Percentiles rank a stretch among this genome's conserved stretches.
phyloP scores from a whole-genome alignment of 2,113 vertebrate genomes.

The Brachyhypopomus gauderio region DNA sequence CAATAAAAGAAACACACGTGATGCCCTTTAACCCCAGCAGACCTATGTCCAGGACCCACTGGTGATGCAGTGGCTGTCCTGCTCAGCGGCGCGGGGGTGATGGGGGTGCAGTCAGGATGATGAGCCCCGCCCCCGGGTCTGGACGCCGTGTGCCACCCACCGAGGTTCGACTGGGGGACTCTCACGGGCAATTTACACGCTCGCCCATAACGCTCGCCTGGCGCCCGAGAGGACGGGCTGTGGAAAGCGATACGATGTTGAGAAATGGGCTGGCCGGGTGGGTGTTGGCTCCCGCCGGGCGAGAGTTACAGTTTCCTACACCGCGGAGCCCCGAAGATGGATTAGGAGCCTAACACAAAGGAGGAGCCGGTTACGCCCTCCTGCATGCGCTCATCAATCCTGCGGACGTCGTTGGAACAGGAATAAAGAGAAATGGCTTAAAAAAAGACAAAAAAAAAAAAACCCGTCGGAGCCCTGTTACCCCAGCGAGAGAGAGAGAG shows the following conservation, averaged over 20 bases:
- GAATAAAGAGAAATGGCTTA: not conserved
- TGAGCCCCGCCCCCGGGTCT: not conserved
- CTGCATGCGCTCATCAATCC: slow-evolving; percentile 20
- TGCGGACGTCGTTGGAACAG: slow-evolving; percentile 14
- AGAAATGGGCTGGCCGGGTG: slow-evolving; percentile 17
- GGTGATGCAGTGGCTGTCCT: not conserved
- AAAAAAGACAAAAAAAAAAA: too few relatives aligned
- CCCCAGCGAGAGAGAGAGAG: too few relatives aligned
- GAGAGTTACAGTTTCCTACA: slow-evolving; percentile 34
- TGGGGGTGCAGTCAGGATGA: not conserved
- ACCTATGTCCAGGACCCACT: not conserved
- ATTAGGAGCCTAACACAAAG: slow-evolving; percentile 26
- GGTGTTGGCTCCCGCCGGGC: slow-evolving; percentile 42
- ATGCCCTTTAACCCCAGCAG: slow-evolving; percentile 21
- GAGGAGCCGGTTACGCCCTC: slow-evolving; percentile 42
- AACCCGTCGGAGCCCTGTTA: too few relatives aligned
- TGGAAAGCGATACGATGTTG: slow-evolving; percentile 26
- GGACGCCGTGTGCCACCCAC: not conserved
- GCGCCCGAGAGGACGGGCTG: slow-evolving; percentile 12
- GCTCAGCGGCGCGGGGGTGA: not conserved
- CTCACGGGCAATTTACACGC: not conserved
- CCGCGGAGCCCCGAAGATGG: slow-evolving; percentile 23
- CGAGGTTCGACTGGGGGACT: not conserved
- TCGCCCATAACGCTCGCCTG: slow-evolving; percentile 31
- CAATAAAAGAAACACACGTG: not conserved